Evolutionary conservation across 2,113 vertebrate genomes (phyloP), one percentile per base, ranked within the genome.

Genomic region (Solenodon paradoxus): DNA sequence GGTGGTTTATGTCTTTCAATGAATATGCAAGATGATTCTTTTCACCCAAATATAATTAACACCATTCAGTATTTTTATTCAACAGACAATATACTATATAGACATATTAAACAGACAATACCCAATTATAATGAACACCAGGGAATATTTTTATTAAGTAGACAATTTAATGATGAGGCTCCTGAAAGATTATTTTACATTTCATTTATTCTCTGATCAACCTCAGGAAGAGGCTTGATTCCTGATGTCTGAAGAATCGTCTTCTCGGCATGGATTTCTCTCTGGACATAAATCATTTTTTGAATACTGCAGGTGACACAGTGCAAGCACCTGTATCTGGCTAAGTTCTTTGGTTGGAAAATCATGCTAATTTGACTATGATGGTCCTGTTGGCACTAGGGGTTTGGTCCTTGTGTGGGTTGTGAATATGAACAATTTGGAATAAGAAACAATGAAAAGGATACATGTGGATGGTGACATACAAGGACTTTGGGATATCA

Each of bases 1-100:
- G n/a, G 69, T 92, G 89, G 75, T 88, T 93, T 81, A 38, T 42
- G 17, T 80, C 79, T 97, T 96, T 88, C 82, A 57, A 26, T 92
- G 95, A 97, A 96, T 88, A 96, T 93, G 86, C 79, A 95, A 93
- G 79, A 93, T 84, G 63, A 26, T 93, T 96, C 88, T 94, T 95
- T 97, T 94, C 89, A 95, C 86, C 93, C 95, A 95, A 95, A 96
- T 92, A 96, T 90, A 97, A 97, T 96, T 95, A 96, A 77, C 79
- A 64, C 68, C 38, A 93, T 96, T 97, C 89, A 95, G 53, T 93
- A 90, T 83, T 96, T 94, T 96, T 95, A 94, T 90, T 97, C 96
- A 84, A 92, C 68, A 96, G 87, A 96, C 66, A 97, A 92, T 94
- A 90, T 82, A 92, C 57, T 49, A 61, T 92, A 96, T 51, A 96